Evolutionary conservation across 2,797 vertebrate genomes (phyloP), one percentile per base, ranked within the genome.

Genomic region (Holocentrus rufus): DNA sequence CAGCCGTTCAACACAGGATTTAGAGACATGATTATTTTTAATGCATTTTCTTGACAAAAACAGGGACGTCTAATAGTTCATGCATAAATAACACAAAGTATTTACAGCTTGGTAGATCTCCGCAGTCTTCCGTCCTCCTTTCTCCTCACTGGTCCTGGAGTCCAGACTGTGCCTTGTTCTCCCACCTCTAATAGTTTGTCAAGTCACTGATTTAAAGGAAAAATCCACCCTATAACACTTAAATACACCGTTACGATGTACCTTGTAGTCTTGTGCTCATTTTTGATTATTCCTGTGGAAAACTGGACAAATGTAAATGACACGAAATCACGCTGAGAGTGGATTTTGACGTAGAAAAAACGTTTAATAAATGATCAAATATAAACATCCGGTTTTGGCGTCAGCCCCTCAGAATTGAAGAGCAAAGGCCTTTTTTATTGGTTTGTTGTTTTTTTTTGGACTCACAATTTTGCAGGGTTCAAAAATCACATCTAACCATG

Each of bases 21-120:
- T 30, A 76, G 23, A 52, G 65, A 65, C 7, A 69, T 1, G 3
- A 78, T 75, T 34, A 67, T 79, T 74, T 83, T 78, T 74, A 82
- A 80, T 88, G 66, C 50, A 39, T 36, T 55, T 34, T 39, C 14
- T 34, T 7, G 0, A 74, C 46, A n/a, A 57, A 60, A 69, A 76
- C 68, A 74, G 31, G 17, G 0, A 83, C 56, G 60, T 15, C 13
- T 59, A 65, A 58, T 62, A 53, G 22, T 59, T 82, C 67, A 66
- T 71, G 81, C 71, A 87, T 85, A 81, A 89, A 88, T 89, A 85
- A 85, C 14, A 65, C 14, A 65, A 50, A 50, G 82, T 77, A 87
- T 88, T 81, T 80, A 89, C 83, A 84, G n/a, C 64, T 83, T 1
- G 7, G 47, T 69, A 66, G 9, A 65, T 65, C 42, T 31, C 54